Base-by-base conservation (phyloP, 2,113 vertebrate species). In the Amphiprion percula region DNA sequence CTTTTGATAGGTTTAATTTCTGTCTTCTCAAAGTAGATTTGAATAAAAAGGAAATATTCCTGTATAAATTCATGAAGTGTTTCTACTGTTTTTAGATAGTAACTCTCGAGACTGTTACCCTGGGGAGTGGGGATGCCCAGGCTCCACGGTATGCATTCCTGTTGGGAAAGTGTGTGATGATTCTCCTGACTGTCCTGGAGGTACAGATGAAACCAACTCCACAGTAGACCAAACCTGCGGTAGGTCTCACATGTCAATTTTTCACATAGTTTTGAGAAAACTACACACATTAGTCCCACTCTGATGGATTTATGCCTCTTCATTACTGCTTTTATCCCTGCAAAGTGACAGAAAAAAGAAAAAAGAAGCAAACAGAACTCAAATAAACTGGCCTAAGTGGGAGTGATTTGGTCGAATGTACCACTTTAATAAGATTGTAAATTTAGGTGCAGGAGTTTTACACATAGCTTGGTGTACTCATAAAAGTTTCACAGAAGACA, bases 121-220 rank as follows among this genome's bases (percentile, higher is more conserved):
- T 5, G 93, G 94, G 9, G 94, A 95, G 70, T 95, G 94, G 94
- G 90, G 91, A 19, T 95, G 94, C 47, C 94, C 94, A 1, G 87
- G 82, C 49, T 93, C 94, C 0, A 53, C 84, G 0, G 11, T 49
- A 14, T 95, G 94, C 60, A 90, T 95, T 60, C 77, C 91, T n/a
- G 2, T 94, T 41, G 67, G 15, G 8, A 94, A 92, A 73, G 92
- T 95, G 66, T 95, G 94, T 44, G 91, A 95, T 2, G 85, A 64
- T 28, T 87, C 86, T 58, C 65, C 78, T 1, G 94, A 95, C 68
- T 95, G 94, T 84, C 93, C 93, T 16, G 88, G 63, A 59, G 93
- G 88, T 76, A 90, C 89, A 5, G 94, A 95, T 62, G 94, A 94
- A 80, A 91, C 84, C 83, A 94, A 94, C 85, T 69, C 87, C 50